Conservation (phyloP, 2,888 invertebrate genomes). For the Dynastes maya region DNA sequence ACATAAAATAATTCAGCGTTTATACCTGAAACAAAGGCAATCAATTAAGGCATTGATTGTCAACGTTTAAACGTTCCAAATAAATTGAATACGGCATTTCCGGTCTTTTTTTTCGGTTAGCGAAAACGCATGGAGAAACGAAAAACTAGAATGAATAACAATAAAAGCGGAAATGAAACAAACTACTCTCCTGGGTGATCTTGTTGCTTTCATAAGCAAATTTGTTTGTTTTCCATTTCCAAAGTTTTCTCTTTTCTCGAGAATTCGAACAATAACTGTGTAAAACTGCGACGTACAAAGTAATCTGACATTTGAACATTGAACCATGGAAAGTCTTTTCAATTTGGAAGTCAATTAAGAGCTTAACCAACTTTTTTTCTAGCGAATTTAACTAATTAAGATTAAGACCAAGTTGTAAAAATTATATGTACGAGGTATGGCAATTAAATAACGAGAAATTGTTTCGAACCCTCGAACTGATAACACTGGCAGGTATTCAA, state of each 20-base stretch:
- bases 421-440: too few relatives aligned
- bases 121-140: neutral
- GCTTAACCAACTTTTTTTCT: too few relatives aligned
- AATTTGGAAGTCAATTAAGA: too few relatives aligned
- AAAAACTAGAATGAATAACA: conserved; percentile 26
- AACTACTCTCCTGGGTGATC: conserved; percentile 10
- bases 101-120: too few relatives aligned
- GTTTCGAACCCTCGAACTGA: too few relatives aligned
- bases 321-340: too few relatives aligned
- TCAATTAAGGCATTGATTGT: conserved; percentile 41
- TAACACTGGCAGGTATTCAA: too few relatives aligned
- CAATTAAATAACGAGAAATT: too few relatives aligned
- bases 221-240: conserved; percentile 17
- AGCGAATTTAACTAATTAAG: too few relatives aligned
- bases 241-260: neutral
- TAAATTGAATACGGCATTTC: conserved; percentile 8
- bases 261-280: neutral
- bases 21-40: conserved; percentile 75
- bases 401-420: too few relatives aligned
- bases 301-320: too few relatives aligned
- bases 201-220: conserved; percentile 20
- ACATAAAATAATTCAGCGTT: conserved; percentile 88
- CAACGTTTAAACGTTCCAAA: conserved; percentile 14
- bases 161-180: conserved; percentile 25
- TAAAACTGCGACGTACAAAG: neutral